Percentiles rank a stretch among this genome's conserved stretches.
phyloP scores from a whole-genome alignment of 2,888 invertebrate species.

The Tenthredo scrophulariae region DNA sequence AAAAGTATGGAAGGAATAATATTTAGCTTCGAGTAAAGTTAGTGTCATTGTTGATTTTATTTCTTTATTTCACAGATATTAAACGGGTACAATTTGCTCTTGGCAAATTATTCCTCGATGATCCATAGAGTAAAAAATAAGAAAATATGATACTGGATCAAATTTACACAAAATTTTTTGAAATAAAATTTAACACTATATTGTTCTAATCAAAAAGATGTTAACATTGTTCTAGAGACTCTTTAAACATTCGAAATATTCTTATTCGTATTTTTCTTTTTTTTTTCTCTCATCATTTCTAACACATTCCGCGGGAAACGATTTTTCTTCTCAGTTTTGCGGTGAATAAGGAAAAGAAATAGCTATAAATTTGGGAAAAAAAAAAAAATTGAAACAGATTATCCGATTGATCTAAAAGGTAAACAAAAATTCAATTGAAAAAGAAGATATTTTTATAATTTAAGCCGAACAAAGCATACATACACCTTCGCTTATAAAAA shows the following conservation, averaged over 20 bases:
- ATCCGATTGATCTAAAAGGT: slow-evolving; percentile 29
- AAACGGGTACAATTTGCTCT: slow-evolving; percentile 68
- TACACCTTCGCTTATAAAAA: slow-evolving; percentile 75
- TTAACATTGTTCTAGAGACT: background rate
- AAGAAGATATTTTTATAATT: slow-evolving; percentile 57
- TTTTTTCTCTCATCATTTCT: background rate
- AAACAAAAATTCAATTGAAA: slow-evolving; percentile 54
- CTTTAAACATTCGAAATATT: background rate
- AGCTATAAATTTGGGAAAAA: background rate
- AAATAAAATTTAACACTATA: background rate
- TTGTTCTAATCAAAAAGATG: background rate
- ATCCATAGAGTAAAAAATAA: slow-evolving; percentile 10
- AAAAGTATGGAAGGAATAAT: background rate
- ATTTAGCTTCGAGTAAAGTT: background rate
- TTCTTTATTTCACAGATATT: slow-evolving; percentile 58
- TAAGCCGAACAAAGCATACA: slow-evolving; percentile 70
- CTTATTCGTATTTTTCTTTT: background rate
- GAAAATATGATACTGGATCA: slow-evolving; percentile 2
- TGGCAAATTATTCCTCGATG: slow-evolving; percentile 54
- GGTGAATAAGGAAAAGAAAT: background rate
- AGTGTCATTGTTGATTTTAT: slow-evolving; percentile 43
- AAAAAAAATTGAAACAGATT: slow-evolving; percentile 55
- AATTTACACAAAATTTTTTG: background rate
- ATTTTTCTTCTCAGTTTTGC: background rate
- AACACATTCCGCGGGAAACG: background rate